phyloP scores from a whole-genome alignment of 1,140 invertebrate genomes.

The Drosophila novamexicana region DNA sequence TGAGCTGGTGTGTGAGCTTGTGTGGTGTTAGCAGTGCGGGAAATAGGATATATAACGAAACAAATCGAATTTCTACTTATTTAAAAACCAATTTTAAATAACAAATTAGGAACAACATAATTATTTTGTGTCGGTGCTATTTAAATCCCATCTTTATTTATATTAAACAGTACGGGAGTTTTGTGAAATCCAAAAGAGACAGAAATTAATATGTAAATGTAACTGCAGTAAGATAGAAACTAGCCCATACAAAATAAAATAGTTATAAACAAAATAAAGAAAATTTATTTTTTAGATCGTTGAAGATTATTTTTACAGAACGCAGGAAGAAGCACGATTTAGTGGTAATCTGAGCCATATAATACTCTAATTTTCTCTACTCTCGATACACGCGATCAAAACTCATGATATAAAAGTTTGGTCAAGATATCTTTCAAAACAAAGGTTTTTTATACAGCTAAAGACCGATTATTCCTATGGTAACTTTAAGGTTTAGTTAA shows the following conservation, averaged over 20 bases:
- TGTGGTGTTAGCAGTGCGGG: conserved; percentile 41
- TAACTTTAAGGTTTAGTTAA: neutral
- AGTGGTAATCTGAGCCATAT: too few relatives aligned
- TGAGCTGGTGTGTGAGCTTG: conserved; percentile 58
- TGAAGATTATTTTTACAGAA: too few relatives aligned
- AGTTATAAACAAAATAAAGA: neutral
- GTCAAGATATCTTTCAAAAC: too few relatives aligned
- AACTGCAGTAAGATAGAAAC: neutral
- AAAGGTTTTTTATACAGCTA: neutral
- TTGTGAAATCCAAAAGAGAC: neutral
- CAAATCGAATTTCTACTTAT: neutral
- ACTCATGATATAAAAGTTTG: neutral
- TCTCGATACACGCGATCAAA: neutral
- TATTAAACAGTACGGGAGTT: too few relatives aligned
- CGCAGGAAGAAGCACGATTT: too few relatives aligned
- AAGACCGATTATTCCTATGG: neutral
- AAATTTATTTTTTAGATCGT: neutral
- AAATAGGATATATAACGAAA: conserved; percentile 5
- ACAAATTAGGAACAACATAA: neutral
- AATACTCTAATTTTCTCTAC: too few relatives aligned
- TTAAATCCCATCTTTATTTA: too few relatives aligned
- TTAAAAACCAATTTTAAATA: neutral
- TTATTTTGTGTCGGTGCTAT: neutral
- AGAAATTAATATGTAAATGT: neutral
- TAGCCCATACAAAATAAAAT: neutral